phyloP scores from a whole-genome alignment of 2,888 invertebrate genomes.

The Hirtodrosophila confusa region DNA sequence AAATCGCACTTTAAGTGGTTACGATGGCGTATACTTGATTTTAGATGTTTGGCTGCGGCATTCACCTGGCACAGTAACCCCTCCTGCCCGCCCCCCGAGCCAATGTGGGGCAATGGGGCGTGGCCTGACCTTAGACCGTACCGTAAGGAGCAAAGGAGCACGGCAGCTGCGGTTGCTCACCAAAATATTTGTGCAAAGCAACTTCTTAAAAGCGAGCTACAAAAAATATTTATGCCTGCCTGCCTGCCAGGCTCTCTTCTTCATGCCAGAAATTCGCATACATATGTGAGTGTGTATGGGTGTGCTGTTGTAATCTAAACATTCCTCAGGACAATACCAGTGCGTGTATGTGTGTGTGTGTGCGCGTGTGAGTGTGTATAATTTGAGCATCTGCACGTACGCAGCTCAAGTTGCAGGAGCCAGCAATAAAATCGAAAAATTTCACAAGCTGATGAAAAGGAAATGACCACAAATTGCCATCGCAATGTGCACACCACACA shows the following conservation, averaged over 20 bases:
- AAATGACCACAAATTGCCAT: conserved; percentile 78
- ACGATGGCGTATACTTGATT: too few species aligned
- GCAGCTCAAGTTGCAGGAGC: conserved; percentile 45
- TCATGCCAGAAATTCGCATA: neutral
- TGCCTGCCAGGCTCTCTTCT: neutral
- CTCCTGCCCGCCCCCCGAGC: neutral
- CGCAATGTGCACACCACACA: conserved; percentile 41
- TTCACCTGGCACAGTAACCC: too few species aligned
- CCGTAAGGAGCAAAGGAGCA: conserved; percentile 4
- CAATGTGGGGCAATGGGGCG: conserved; percentile 56
- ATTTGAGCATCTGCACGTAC: conserved; percentile 70
- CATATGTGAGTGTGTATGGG: neutral
- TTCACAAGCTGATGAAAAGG: conserved; percentile 75
- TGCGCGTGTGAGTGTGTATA: conserved; percentile 25
- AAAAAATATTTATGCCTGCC: conserved; percentile 55
- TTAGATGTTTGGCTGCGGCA: too few species aligned
- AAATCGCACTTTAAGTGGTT: too few species aligned
- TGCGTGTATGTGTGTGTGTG: neutral
- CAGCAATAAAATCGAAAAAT: conserved; percentile 50
- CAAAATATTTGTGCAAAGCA: conserved; percentile 50
- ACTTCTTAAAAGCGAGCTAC: conserved; percentile 40
- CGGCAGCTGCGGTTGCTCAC: conserved; percentile 27
- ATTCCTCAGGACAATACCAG: conserved; percentile 35
- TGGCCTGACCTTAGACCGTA: conserved; percentile 45
- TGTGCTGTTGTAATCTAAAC: conserved; percentile 45